Conservation (phyloP, 2,888 invertebrate species). For the Eucriotettix oculatus region DNA sequence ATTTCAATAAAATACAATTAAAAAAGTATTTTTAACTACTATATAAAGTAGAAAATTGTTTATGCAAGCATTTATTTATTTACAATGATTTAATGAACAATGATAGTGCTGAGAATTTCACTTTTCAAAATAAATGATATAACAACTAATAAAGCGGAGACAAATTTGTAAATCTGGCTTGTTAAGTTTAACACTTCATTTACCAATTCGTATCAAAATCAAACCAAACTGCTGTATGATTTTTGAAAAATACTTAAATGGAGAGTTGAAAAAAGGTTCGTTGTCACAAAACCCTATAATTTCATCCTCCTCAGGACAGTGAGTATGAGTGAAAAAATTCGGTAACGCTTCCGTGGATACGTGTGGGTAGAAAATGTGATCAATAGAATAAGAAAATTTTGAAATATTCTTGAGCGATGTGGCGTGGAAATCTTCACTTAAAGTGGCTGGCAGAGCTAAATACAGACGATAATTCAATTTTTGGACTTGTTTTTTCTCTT, state of each 20-base stretch:
- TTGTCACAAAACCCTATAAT: constrained; percentile 1
- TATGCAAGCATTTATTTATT: too few relatives aligned
- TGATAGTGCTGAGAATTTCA: too few relatives aligned
- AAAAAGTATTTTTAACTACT: too few relatives aligned
- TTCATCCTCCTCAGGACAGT: constrained; percentile 16
- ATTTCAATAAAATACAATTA: too few relatives aligned
- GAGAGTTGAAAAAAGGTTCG: constrained; percentile 5
- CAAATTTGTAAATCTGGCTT: too few relatives aligned
- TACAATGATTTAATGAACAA: too few relatives aligned
- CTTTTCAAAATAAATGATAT: too few relatives aligned
- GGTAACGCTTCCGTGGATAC: constrained; percentile 59
- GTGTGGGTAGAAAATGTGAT: constrained; percentile 51
- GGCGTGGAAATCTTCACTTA: constrained; percentile 37
- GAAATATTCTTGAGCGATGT: constrained; percentile 22
- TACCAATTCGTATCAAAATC: constrained; percentile 28
- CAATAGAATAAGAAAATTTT: constrained; percentile 12
- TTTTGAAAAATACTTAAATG: constrained; percentile 22
- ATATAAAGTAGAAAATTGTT: too few relatives aligned
- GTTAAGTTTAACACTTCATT: not conserved
- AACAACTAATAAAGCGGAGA: too few relatives aligned
- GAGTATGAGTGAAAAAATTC: constrained; percentile 26
- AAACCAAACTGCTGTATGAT: constrained; percentile 33
- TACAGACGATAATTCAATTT: constrained; percentile 47
- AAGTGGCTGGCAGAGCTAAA: constrained; percentile 51
- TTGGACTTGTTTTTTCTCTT: constrained; percentile 32